Conservation (phyloP, 2,888 invertebrate species). For the Drosophila flavopinicola region DNA sequence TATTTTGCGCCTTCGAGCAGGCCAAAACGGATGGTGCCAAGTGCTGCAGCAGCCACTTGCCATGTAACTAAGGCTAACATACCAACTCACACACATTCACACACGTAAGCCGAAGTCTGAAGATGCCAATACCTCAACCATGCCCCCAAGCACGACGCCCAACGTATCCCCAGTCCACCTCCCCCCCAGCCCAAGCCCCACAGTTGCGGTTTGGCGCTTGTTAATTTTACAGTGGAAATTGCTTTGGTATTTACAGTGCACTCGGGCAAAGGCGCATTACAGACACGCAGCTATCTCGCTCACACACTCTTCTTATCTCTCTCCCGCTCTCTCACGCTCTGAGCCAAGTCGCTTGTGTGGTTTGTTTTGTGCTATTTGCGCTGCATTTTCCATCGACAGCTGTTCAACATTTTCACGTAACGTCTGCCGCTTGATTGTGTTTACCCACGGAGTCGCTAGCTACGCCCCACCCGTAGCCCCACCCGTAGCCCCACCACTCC, state of each 20-base stretch:
- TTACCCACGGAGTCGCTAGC: constrained; percentile 41
- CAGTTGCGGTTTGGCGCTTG: constrained; percentile 74
- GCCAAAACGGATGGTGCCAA: constrained; percentile 36
- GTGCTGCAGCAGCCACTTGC: constrained; percentile 37
- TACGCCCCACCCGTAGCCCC: not conserved
- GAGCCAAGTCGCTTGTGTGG: constrained; percentile 26
- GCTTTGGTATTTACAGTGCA: constrained; percentile 80
- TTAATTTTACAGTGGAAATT: constrained; percentile 78
- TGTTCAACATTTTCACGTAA: constrained; percentile 73
- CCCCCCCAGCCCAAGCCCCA: constrained; percentile 6
- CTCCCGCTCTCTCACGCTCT: not conserved
- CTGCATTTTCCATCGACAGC: constrained; percentile 76
- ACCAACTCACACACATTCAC: constrained; percentile 14
- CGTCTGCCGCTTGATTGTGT: constrained; percentile 72
- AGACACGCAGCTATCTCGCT: constrained; percentile 36
- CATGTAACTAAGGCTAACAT: constrained; percentile 46
- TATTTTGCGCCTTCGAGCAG: constrained; percentile 51
- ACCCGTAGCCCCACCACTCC: not conserved
- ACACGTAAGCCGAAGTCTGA: constrained; percentile 29
- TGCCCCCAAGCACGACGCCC: not conserved
- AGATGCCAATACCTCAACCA: constrained; percentile 53
- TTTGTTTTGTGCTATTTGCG: constrained; percentile 50
- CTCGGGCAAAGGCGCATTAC: constrained; percentile 74
- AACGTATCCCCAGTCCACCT: not conserved
- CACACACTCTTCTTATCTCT: not conserved